phyloP scores from a whole-genome alignment of 2,113 vertebrate species.

The Gadus chalcogrammus region DNA sequence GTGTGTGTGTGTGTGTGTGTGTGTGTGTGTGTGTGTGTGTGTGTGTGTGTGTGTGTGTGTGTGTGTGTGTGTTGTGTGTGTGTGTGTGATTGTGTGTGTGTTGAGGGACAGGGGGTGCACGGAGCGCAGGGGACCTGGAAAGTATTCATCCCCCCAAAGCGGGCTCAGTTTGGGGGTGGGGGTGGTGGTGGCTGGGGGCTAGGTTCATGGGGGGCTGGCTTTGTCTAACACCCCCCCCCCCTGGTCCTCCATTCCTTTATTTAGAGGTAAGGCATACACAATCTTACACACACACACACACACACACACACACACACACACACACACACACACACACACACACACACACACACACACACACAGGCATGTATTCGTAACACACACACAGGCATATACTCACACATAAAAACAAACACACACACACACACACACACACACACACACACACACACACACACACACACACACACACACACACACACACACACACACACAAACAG shows the following conservation, averaged over 20 bases:
- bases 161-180: constrained; percentile 35
- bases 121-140: constrained; percentile 51
- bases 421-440: neutral
- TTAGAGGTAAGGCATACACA: constrained; percentile 26
- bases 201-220: constrained; percentile 35
- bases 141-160: constrained; percentile 65
- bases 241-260: constrained; percentile 58
- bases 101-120: constrained; percentile 2
- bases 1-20: constrained; percentile 30
- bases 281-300: no score
- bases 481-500: neutral
- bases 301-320: no score
- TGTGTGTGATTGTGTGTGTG: no score
- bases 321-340: no score
- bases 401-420: neutral
- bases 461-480: constrained; percentile 16
- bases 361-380: no score
- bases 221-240: constrained; percentile 56
- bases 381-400: no score
- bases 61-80: no score
- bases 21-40: constrained; percentile 1
- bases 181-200: constrained; percentile 4
- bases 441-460: neutral
- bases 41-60: no score
- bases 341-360: no score